phyloP scores from a whole-genome alignment of 2,113 vertebrate species.

The Phoenicopterus ruber region DNA sequence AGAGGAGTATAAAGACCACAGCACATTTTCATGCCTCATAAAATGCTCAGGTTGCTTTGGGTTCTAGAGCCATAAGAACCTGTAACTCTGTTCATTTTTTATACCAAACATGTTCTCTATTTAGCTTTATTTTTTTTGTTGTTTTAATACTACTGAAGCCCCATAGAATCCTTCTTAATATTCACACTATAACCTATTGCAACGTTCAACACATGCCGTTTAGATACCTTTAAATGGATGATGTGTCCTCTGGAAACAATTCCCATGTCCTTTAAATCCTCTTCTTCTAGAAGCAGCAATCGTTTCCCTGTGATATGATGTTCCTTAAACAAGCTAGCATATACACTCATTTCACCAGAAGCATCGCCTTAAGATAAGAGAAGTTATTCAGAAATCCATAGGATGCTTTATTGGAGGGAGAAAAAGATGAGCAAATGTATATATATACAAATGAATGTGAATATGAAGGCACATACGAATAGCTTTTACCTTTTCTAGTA shows the following conservation, averaged over 20 bases:
- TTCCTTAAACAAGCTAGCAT: constrained; percentile 90
- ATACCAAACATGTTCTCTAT: not conserved
- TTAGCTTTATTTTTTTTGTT: not conserved
- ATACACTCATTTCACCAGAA: constrained; percentile 82
- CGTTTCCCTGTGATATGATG: constrained; percentile 95
- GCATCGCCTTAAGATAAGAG: constrained; percentile 75
- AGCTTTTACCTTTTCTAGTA: constrained; percentile 84
- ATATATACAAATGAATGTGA: not conserved
- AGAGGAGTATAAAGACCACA: not conserved
- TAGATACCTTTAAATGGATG: constrained; percentile 92
- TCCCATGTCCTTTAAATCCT: constrained; percentile 94
- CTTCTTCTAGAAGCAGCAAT: constrained; percentile 87
- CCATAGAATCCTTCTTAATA: not conserved
- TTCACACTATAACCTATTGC: not conserved
- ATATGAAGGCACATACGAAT: not conserved
- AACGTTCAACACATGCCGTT: not conserved
- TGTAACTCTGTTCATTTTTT: not conserved
- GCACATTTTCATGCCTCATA: not conserved
- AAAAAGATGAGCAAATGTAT: not conserved
- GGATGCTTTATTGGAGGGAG: not conserved
- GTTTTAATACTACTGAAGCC: not conserved
- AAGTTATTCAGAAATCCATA: constrained; percentile 48
- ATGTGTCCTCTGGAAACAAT: constrained; percentile 93
- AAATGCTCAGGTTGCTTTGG: not conserved
- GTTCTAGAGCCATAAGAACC: not conserved